Base-by-base conservation (phyloP, 2,797 vertebrate genomes). In the Acrossocheilus wenchowensis region DNA sequence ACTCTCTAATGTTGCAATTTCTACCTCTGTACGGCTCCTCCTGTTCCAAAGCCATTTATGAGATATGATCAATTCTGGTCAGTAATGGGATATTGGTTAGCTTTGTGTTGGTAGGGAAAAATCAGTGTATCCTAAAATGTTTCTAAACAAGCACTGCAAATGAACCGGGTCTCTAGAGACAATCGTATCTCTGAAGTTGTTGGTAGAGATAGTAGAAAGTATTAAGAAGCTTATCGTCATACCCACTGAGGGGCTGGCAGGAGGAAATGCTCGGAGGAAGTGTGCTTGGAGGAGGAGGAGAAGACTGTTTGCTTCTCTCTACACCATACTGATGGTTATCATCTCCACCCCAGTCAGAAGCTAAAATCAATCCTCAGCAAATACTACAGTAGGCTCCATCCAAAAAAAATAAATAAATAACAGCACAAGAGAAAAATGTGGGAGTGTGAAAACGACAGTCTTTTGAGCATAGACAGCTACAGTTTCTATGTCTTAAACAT, bases 51-150 rank as follows among this genome's bases (percentile, higher is more conserved):
- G 91, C 92, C 93, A 95, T 95, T 95, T 95, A 94, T 88, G 90
- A 87, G 93, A 94, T 91, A 89, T 91, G 93, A 95, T 96, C 94
- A 94, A 95, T 95, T 93, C 75, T 30, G 78, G 87, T 92, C 92
- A 60, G 93, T 94, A 94, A 95, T 94, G 90, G 91, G 93, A 94
- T 95, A 94, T 93, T n/a, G 88, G 90, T 75, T 66, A 89, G 90
- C n/a, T 72, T 89, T 75, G 88, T 84, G 78, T 86, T 86, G 79
- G 83, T 84, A 73, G 87, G 88, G 21, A 79, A 80, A 84, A 89
- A 89, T 88, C 88, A 57, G 90, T 84, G 84, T 36, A 84, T n/a
- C 34, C 30, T 83, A 86, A 78, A 87, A 88, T 81, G 71, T 85
- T 89, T n/a, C 54, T 12, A 62, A 82, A 17, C 85, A 91, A 84